Conservation (phyloP, 2,888 invertebrate species). For the Apamea sordens region DNA sequence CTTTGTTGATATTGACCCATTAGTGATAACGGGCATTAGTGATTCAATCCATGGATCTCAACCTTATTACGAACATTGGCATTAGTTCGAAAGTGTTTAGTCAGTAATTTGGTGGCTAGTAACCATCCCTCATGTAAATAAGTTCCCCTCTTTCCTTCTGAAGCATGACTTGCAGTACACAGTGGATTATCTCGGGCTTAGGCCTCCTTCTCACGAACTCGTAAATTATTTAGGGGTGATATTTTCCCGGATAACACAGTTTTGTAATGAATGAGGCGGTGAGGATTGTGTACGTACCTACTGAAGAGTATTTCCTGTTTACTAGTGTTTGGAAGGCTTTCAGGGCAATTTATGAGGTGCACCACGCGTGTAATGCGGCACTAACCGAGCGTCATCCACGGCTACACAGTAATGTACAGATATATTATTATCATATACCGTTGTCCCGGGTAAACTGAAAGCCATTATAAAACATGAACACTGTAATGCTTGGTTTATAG, state of each 20-base stretch:
- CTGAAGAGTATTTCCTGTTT: neutral
- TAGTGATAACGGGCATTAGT: neutral
- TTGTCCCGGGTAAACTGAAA: neutral
- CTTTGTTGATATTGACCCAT: too few species aligned
- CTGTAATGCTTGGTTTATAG: neutral
- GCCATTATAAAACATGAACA: neutral
- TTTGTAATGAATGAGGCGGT: constrained; percentile 29
- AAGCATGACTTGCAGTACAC: constrained; percentile 48
- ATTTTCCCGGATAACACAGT: constrained; percentile 37
- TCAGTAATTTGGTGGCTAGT: neutral
- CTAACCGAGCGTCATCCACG: neutral
- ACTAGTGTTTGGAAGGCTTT: neutral
- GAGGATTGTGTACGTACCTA: constrained; percentile 4
- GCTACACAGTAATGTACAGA: neutral
- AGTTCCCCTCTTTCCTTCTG: constrained; percentile 11
- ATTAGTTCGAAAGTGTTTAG: neutral
- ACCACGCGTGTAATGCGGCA: neutral
- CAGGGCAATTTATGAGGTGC: too few species aligned
- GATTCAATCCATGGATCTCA: neutral
- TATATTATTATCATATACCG: neutral
- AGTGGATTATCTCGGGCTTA: constrained; percentile 34
- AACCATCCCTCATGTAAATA: constrained; percentile 14
- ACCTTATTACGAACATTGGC: neutral
- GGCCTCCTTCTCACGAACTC: constrained; percentile 13
- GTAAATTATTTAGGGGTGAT: constrained; percentile 52